Percentiles rank a stretch among this genome's conserved stretches.
Evolutionary conservation across 2,888 invertebrate genomes (phyloP).

Genomic region (Metacarcinus magister): DNA sequence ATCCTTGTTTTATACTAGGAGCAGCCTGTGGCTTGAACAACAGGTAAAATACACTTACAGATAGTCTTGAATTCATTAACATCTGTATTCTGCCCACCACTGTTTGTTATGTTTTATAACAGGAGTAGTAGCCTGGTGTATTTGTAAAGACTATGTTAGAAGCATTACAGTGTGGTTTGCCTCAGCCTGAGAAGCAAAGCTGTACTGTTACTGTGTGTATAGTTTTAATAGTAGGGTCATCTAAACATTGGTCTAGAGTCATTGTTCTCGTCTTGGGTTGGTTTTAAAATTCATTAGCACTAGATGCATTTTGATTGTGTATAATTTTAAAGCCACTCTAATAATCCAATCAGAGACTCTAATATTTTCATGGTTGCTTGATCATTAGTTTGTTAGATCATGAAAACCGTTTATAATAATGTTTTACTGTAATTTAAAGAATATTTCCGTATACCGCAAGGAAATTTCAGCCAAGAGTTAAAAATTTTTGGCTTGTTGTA

Average conservation of each 20-base stretch:
- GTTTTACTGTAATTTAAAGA: slow-evolving; percentile 29
- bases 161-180: slow-evolving; percentile 75
- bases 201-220: slow-evolving; percentile 76
- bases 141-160: slow-evolving; percentile 75
- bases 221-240: slow-evolving; percentile 77
- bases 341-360: neutral
- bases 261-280: slow-evolving; percentile 53
- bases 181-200: slow-evolving; percentile 67
- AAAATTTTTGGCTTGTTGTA: slow-evolving; percentile 26
- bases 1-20: slow-evolving; percentile 42
- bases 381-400: slow-evolving; percentile 1
- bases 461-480: neutral
- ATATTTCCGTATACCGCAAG: neutral
- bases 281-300: neutral
- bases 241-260: slow-evolving; percentile 64
- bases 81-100: slow-evolving; percentile 65
- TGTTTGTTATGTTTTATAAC: slow-evolving; percentile 67
- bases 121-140: slow-evolving; percentile 77
- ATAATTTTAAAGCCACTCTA: neutral
- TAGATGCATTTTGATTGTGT: slow-evolving; percentile 39
- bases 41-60: slow-evolving; percentile 49
- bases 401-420: neutral
- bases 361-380: neutral
- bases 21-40: slow-evolving; percentile 46
- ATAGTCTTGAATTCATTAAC: slow-evolving; percentile 62